Percentiles rank a stretch among this genome's conserved stretches.
phyloP scores from a whole-genome alignment of 2,888 invertebrate species.

The Seira ritae region DNA sequence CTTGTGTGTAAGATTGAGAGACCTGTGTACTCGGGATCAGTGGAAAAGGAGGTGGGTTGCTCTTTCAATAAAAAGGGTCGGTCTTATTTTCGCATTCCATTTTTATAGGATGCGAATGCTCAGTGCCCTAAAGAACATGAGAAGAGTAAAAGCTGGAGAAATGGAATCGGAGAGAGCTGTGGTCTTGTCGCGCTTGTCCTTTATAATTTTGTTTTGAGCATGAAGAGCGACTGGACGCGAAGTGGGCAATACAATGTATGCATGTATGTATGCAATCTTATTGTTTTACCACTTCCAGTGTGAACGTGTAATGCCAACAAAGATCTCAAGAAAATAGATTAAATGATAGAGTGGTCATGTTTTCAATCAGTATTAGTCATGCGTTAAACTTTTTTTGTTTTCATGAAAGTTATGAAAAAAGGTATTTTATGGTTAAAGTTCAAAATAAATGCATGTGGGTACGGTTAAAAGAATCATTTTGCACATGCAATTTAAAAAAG shows the following conservation, averaged over 20 bases:
- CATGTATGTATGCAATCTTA: too few species aligned
- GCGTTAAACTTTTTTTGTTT: too few species aligned
- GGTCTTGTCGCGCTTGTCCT: slow-evolving; percentile 42
- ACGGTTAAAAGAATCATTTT: too few species aligned
- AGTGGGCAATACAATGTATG: neutral
- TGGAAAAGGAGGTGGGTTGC: slow-evolving; percentile 59
- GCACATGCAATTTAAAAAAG: too few species aligned
- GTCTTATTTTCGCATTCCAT: slow-evolving; percentile 50
- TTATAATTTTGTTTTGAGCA: slow-evolving; percentile 20
- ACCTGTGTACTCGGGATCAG: slow-evolving; percentile 44
- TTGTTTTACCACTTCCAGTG: too few species aligned
- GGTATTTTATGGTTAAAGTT: too few species aligned
- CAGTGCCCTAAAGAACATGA: slow-evolving; percentile 26
- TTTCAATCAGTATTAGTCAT: too few species aligned
- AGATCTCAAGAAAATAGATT: too few species aligned
- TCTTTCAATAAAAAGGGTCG: slow-evolving; percentile 56
- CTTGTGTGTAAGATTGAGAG: slow-evolving; percentile 29
- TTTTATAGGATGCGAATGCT: slow-evolving; percentile 11
- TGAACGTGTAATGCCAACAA: too few species aligned
- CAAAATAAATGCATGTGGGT: too few species aligned
- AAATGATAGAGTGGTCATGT: too few species aligned
- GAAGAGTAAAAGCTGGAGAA: slow-evolving; percentile 10
- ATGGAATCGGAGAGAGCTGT: slow-evolving; percentile 24
- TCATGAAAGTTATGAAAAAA: too few species aligned
- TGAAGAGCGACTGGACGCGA: slow-evolving; percentile 29